A percentile compares a stretch with the other conserved stretches of the same genome.
phyloP scores from a whole-genome alignment of 2,113 vertebrate species.

The Alligator mississippiensis region DNA sequence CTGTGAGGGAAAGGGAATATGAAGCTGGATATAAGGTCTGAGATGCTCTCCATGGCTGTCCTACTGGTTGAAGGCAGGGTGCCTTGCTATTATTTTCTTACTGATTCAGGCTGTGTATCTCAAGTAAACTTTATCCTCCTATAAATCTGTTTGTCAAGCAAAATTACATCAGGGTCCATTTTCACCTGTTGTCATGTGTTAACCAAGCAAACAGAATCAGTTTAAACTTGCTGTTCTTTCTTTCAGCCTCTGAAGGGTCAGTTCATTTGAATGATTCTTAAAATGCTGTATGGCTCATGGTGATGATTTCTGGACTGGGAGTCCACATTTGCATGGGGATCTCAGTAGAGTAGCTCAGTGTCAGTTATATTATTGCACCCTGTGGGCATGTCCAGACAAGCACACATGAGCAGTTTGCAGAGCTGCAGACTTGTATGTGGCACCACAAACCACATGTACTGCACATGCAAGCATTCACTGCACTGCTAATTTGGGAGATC shows the following conservation, averaged over 20 bases:
- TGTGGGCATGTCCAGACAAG: too few relatives aligned
- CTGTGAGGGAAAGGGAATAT: not conserved
- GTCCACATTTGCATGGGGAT: not conserved
- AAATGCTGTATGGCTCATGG: not conserved
- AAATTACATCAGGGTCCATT: not conserved
- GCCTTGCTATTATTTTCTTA: not conserved
- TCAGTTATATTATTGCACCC: not conserved
- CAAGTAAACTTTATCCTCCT: too few relatives aligned
- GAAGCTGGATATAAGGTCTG: not conserved
- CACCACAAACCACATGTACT: too few relatives aligned
- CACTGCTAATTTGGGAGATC: too few relatives aligned
- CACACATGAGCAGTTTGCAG: too few relatives aligned
- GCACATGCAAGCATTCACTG: too few relatives aligned
- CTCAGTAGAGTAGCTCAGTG: not conserved
- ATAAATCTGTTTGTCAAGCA: not conserved
- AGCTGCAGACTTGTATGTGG: too few relatives aligned
- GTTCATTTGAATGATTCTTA: not conserved
- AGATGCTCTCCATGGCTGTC: not conserved
- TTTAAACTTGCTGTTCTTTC: not conserved
- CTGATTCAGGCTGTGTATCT: not conserved
- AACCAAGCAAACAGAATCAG: not conserved
- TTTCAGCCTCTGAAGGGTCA: not conserved
- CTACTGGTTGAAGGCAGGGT: not conserved
- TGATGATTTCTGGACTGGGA: not conserved
- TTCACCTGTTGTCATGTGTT: not conserved